Evolutionary conservation across 64 coral and sea anemone genomes (phyloP), one percentile per base, ranked within the genome.

Genomic region (Catalaphyllia jardinei): DNA sequence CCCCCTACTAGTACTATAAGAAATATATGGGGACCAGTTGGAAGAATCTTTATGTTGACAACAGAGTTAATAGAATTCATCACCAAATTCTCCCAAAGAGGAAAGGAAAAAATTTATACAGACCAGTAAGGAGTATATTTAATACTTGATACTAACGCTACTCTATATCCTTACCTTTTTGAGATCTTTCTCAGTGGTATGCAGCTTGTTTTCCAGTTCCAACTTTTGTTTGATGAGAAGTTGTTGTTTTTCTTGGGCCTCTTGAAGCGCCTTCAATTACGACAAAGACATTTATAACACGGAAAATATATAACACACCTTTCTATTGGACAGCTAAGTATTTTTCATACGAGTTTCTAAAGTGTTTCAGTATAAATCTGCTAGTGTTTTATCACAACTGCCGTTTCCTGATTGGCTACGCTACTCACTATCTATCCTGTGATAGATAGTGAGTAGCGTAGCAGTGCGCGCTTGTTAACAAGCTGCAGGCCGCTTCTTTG

Each of bases 161-260:
- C 10, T 69, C n/a, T 22, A 69, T 9, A 8, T 69, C 4, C 62
- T 79, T 29, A 92, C 90, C 83, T 96, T 96, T 7, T 90, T 72
- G 8, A 96, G 79, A 85, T 93, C 95, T 25, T 93, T 90, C 81
- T 96, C 88, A 28, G 61, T 67, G 75, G 85, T 80, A 49, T 83
- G 52, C 5, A 96, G 79, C 75, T 93, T 89, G 29, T 93, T 96
- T 84, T 96, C 91, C 19, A 96, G 60, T 30, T 93, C 95, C 11
- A 96, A 83, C 42, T 96, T 96, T 73, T 96, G 95, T 19, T 88
- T 80, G 8, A 96, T 93, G 13, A 96, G 92, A 13, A 96, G 88
- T 50, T 96, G 91, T 29, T 93, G 95, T 78, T 96, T 96, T 16
- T 96, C 91, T 18, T 82, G 87, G n/a, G 88, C 95, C 80, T 96